phyloP scores from a whole-genome alignment of 2,888 invertebrate genomes.

The Drosophila tripunctata region DNA sequence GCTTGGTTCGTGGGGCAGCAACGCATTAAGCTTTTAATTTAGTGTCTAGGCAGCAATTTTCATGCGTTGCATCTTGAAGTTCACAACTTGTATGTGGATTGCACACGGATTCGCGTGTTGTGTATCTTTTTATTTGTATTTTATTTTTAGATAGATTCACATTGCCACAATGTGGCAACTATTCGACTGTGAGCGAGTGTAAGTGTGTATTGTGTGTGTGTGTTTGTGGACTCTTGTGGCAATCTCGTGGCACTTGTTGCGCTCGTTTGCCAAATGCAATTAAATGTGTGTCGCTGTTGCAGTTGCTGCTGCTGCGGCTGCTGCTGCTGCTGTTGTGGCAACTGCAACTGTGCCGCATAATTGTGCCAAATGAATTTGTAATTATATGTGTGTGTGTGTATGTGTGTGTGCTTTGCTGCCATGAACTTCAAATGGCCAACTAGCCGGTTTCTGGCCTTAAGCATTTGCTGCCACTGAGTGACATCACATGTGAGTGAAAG shows the following conservation, averaged over 20 bases:
- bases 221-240: constrained; percentile 14
- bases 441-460: constrained; percentile 53
- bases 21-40: constrained; percentile 73
- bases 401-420: constrained; percentile 41
- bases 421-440: constrained; percentile 66
- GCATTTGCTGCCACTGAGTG: constrained; percentile 55
- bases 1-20: constrained; percentile 26
- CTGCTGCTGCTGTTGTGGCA: constrained; percentile 28
- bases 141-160: constrained; percentile 30
- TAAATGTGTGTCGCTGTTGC: constrained; percentile 69
- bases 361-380: constrained; percentile 81
- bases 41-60: constrained; percentile 61
- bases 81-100: not conserved
- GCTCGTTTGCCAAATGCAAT: constrained; percentile 75
- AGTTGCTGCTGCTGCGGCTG: constrained; percentile 11
- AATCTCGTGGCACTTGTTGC: constrained; percentile 63
- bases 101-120: constrained; percentile 50
- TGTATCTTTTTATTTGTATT: constrained; percentile 28
- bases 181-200: too few species aligned
- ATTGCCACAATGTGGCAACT: constrained; percentile 9
- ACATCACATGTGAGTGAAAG: constrained; percentile 65
- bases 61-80: constrained; percentile 48
- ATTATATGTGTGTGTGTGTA: constrained; percentile 49
- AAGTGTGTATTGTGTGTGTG: not conserved
- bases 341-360: constrained; percentile 71